Evolutionary conservation across 2,797 vertebrate genomes (phyloP).

Genomic region (Decapterus maruadsi): DNA sequence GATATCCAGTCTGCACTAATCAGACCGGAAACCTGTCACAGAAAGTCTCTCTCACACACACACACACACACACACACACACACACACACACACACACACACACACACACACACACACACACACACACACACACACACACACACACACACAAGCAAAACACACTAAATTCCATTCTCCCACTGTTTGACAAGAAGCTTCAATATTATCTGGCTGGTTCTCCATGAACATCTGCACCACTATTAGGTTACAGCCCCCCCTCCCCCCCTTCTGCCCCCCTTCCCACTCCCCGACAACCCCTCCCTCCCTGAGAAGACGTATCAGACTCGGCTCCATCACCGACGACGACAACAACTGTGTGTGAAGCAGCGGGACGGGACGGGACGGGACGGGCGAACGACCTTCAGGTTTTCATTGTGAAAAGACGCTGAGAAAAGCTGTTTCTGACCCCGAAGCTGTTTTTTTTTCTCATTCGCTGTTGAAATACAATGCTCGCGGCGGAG

Average conservation of each 20-base stretch:
- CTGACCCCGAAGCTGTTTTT: conserved; percentile 53
- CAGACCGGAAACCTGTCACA: too few relatives aligned
- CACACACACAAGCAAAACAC: conserved; percentile 38
- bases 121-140: conserved; percentile 22
- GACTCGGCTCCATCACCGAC: conserved; percentile 77
- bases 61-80: conserved; percentile 26
- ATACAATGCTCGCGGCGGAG: conserved; percentile 39
- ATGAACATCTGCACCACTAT: conserved; percentile 87
- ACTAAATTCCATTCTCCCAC: conserved; percentile 63
- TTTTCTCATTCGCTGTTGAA: conserved; percentile 41
- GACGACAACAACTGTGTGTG: conserved; percentile 49
- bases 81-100: conserved; percentile 25
- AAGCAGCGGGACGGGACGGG: conserved; percentile 21
- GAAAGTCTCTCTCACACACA: neutral
- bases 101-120: conserved; percentile 13
- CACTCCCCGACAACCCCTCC: neutral
- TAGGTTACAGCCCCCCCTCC: conserved; percentile 78
- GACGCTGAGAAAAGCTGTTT: conserved; percentile 64
- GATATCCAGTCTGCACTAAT: too few relatives aligned
- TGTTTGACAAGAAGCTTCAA: conserved; percentile 71
- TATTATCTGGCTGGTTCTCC: conserved; percentile 83
- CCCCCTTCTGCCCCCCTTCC: conserved; percentile 5
- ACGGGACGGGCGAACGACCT: conserved; percentile 65
- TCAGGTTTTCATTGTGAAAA: conserved; percentile 68
- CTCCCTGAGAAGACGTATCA: conserved; percentile 66